These are phyloP conservation scores for Coelinius sp. DNA, from an alignment of 2,888 invertebrate genomes.

Conservation along the genomic window DNA sequence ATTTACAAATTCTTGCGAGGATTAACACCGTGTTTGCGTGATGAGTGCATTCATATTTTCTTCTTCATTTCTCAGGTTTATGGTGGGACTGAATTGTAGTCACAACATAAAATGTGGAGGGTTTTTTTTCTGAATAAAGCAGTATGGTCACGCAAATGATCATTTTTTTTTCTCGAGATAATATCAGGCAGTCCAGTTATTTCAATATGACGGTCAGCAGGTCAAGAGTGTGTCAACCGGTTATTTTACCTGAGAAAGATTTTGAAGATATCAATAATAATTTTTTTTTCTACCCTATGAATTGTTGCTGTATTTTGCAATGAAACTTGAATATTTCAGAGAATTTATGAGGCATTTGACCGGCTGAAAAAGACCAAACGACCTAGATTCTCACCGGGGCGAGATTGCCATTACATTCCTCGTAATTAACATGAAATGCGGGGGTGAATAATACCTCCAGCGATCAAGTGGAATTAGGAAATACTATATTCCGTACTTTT, in stretches of 20 bases:
- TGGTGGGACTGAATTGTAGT: neutral
- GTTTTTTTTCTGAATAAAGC: constrained; percentile 28
- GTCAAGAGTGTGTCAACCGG: constrained; percentile 40
- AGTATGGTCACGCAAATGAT: constrained; percentile 48
- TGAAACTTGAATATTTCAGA: neutral
- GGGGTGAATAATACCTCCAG: neutral
- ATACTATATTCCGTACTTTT: neutral
- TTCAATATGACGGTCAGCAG: constrained; percentile 49
- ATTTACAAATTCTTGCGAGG: constrained; percentile 8
- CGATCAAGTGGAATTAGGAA: neutral
- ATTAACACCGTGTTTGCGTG: constrained; percentile 50
- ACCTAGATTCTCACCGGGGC: constrained; percentile 38
- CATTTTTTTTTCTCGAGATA: constrained; percentile 19
- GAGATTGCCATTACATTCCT: neutral
- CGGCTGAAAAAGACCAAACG: constrained; percentile 24
- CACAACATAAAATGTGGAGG: constrained; percentile 30
- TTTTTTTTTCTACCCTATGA: neutral
- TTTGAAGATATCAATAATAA: neutral
- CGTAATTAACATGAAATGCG: constrained; percentile 7
- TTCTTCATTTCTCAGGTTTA: constrained; percentile 7
- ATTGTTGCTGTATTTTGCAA: constrained; percentile 5
- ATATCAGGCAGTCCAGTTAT: constrained; percentile 38
- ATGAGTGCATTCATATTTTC: constrained; percentile 39
- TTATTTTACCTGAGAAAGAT: neutral
- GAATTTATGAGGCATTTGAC: neutral